Conservation (phyloP, 2,888 invertebrate species). For the Metallyticus violacea region DNA sequence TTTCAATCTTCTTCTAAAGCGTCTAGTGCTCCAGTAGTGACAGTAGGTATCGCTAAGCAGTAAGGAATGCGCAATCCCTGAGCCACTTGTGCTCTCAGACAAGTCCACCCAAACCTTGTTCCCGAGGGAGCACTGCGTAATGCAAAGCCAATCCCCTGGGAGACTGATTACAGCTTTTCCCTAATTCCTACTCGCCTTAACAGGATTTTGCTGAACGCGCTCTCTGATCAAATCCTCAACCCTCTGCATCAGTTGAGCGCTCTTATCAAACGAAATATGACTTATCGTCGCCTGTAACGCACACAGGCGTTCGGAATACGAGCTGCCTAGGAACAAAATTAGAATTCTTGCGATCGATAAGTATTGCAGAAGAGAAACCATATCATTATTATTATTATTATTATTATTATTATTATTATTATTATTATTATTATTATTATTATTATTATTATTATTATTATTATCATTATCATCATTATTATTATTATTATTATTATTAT, state of each 20-base stretch:
- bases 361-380: no score
- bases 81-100: no score
- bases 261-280: background rate
- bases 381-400: no score
- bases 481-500: no score
- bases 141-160: background rate
- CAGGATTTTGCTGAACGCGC: background rate
- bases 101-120: background rate
- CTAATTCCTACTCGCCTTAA: conserved; percentile 14
- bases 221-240: background rate
- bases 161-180: background rate
- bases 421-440: no score
- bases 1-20: no score
- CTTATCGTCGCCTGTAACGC: background rate
- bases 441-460: no score
- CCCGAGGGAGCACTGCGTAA: background rate
- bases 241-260: no score
- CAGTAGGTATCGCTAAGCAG: background rate
- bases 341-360: no score
- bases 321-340: background rate
- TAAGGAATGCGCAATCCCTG: background rate
- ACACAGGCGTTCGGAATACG: background rate
- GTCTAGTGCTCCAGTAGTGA: no score
- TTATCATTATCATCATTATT: no score
- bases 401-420: no score